Evolutionary conservation across 1,140 invertebrate species (phyloP), one percentile per base, ranked within the genome.

Genomic region (Procambarus clarkii): DNA sequence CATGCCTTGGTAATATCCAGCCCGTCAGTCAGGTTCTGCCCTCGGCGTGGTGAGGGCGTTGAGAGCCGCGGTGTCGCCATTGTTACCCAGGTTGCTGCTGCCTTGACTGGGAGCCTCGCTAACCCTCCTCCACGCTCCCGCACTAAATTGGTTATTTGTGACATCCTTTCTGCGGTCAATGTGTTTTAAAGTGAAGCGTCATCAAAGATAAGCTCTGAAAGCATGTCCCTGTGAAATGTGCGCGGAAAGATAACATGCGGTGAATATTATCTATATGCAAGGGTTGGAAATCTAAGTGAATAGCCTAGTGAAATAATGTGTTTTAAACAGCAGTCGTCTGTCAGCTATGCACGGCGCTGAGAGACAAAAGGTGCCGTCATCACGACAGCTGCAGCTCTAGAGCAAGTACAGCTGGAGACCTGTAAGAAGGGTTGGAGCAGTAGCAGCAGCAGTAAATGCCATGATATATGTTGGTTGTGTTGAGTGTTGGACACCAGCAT

Each of bases 1-100:
- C 34, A 34, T 15, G n/a, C 69, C n/a, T 9, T 24, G 24, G 5
- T 74, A 34, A 8, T 24, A n/a, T 34, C 69, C n/a, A 74, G 11
- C 69, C 69, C 69, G 69, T 74, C 69, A 74, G 69, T 74, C 11
- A 74, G 34, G n/a, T 74, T 34, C 11, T 74, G n/a, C 69, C 69
- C 69, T 34, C 2, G 21, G 69, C 11, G 69, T 74, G 24, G 69
- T 74, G 69, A 74, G 69, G 69, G 24, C 21, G 69, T 74, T 5
- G 24, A 7, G 7, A 8, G 11, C 64, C 2, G 13, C 64, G 3
- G 11, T 21, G 3, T 21, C 18, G 21, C 13, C 64, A 69, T 13
- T 18, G 18, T 69, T 15, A 69, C 11, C 64, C 69, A 74, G 4
- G 69, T 74, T 74, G 21, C 69, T 74, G 21, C 69, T 24, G 2